Evolutionary conservation across 1,140 invertebrate genomes (phyloP).

Genomic region (Hyles vespertilio): DNA sequence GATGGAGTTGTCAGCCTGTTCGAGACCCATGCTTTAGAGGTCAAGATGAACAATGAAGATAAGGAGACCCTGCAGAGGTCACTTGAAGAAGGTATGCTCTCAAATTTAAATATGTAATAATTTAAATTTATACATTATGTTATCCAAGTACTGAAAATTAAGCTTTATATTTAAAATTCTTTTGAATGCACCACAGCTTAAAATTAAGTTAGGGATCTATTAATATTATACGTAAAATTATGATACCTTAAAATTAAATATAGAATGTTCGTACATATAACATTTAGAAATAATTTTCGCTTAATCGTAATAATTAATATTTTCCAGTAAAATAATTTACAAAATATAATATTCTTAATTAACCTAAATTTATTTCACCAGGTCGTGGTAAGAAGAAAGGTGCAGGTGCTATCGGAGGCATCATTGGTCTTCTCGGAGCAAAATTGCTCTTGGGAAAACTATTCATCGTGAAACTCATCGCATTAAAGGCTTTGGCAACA

Average conservation of each 20-base stretch:
- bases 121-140: no score
- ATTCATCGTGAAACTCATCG: constrained; percentile 67
- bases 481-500: constrained; percentile 63
- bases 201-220: no score
- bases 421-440: constrained; percentile 61
- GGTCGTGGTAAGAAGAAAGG: constrained; percentile 65
- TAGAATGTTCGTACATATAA: no score
- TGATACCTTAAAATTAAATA: no score
- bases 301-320: no score
- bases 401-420: constrained; percentile 43
- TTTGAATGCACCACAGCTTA: no score
- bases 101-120: no score
- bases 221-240: no score
- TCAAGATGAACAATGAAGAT: constrained; percentile 64
- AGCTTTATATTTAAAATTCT: no score
- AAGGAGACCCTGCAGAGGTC: constrained; percentile 62
- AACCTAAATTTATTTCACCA: constrained; percentile 21
- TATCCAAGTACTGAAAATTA: no score
- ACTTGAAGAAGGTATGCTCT: constrained; percentile 58
- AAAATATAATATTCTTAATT: neutral
- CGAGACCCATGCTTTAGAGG: constrained; percentile 61
- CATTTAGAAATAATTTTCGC: no score
- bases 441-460: constrained; percentile 62
- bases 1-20: constrained; percentile 63
- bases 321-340: neutral